A percentile compares a stretch with the other conserved stretches of the same genome.
These are phyloP conservation scores for Mobula hypostoma DNA, from an alignment of 2,113 vertebrate genomes.

Conservation along the genomic window DNA sequence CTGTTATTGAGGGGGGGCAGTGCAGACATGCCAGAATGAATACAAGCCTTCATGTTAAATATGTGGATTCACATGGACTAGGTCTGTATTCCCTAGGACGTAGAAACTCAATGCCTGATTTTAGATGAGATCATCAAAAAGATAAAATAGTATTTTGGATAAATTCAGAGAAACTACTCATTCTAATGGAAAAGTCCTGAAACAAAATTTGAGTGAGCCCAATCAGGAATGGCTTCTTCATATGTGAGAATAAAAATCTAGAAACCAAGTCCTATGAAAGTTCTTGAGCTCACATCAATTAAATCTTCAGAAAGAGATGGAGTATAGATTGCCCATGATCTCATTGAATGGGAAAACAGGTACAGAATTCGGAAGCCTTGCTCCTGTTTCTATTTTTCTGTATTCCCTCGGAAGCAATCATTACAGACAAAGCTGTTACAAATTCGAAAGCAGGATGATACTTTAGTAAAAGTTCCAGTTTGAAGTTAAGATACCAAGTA, in stretches of 20 bases:
- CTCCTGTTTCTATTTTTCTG: neutral
- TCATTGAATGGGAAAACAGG: neutral
- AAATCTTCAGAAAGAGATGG: neutral
- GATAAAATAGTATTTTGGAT: neutral
- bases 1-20: too few relatives aligned
- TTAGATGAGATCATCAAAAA: neutral
- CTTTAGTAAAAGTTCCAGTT: neutral
- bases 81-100: neutral
- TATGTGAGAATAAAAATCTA: neutral
- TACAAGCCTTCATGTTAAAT: too few relatives aligned
- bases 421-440: neutral
- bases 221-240: neutral
- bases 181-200: neutral
- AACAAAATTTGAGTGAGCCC: neutral
- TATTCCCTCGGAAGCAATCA: neutral
- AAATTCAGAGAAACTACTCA: neutral
- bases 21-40: neutral
- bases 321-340: neutral
- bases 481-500: neutral
- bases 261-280: neutral
- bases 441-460: neutral
- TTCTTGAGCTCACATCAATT: neutral
- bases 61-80: too few relatives aligned
- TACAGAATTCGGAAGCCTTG: neutral
- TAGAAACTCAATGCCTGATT: neutral